Conservation (phyloP, 2,888 invertebrate genomes). For the Chrysodeixis includens region DNA sequence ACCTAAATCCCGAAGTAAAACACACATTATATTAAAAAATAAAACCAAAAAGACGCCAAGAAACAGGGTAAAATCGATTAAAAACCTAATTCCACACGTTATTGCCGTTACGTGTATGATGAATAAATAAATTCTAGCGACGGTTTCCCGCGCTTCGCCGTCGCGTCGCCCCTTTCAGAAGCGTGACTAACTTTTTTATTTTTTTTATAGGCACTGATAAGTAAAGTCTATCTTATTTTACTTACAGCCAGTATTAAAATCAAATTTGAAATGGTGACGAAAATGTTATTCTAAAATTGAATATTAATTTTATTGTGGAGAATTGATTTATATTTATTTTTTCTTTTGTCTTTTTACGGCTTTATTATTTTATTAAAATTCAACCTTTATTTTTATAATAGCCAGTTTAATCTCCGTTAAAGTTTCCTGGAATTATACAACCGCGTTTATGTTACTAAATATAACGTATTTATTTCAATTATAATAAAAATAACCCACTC, state of each 20-base stretch:
- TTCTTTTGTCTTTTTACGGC: neutral
- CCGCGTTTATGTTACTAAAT: no score
- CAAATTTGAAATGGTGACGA: neutral
- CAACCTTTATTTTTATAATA: neutral
- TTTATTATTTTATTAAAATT: neutral
- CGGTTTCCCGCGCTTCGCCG: neutral
- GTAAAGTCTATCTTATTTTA: no score
- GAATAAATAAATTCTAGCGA: slow-evolving; percentile 2
- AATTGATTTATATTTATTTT: no score
- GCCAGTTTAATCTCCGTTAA: neutral
- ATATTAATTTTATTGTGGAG: neutral
- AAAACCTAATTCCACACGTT: slow-evolving; percentile 5
- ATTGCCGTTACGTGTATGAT: slow-evolving; percentile 6
- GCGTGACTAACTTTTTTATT: neutral
- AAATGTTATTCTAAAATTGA: neutral
- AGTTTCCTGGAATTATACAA: no score
- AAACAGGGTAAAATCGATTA: neutral
- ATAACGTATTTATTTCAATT: no score
- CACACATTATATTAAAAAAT: neutral
- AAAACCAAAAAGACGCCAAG: neutral
- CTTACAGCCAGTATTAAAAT: neutral
- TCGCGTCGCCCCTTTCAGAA: neutral
- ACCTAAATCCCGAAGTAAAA: neutral
- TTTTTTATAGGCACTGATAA: neutral
- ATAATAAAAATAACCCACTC: no score